Conservation (phyloP, 2,888 invertebrate species). For the Aricia artaxerxes region DNA sequence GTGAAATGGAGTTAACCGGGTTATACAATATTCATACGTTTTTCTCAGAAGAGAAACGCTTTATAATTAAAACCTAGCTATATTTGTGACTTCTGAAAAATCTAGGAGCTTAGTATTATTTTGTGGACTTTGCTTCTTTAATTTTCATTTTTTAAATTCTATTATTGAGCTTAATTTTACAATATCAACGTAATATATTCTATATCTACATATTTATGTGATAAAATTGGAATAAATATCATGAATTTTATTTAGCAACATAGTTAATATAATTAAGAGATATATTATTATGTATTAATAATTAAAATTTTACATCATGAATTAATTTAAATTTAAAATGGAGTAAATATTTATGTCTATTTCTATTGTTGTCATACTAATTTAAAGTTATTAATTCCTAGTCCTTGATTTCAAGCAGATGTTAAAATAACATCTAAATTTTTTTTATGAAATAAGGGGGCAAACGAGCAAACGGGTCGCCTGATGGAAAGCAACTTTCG, state of each 20-base stretch:
- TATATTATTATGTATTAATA: not conserved
- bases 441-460: too few relatives aligned
- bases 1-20: too few relatives aligned
- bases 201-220: not conserved
- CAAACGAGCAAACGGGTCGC: too few relatives aligned
- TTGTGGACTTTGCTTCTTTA: not conserved
- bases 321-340: not conserved
- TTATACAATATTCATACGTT: too few relatives aligned
- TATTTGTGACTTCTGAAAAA: not conserved
- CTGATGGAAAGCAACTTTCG: too few relatives aligned
- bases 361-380: not conserved
- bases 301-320: constrained; percentile 1
- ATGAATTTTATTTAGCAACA: not conserved
- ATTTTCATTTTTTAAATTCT: not conserved
- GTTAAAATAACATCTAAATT: not conserved
- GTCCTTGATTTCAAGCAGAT: not conserved
- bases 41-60: too few relatives aligned
- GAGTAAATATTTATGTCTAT: not conserved
- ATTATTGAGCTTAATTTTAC: not conserved
- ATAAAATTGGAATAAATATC: not conserved
- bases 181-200: not conserved
- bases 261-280: not conserved
- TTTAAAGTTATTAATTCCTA: not conserved
- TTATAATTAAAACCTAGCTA: not conserved
- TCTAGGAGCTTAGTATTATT: too few relatives aligned